Evolutionary conservation across 2,113 vertebrate species (phyloP).

Genomic region (Dicerorhinus sumatrensis): DNA sequence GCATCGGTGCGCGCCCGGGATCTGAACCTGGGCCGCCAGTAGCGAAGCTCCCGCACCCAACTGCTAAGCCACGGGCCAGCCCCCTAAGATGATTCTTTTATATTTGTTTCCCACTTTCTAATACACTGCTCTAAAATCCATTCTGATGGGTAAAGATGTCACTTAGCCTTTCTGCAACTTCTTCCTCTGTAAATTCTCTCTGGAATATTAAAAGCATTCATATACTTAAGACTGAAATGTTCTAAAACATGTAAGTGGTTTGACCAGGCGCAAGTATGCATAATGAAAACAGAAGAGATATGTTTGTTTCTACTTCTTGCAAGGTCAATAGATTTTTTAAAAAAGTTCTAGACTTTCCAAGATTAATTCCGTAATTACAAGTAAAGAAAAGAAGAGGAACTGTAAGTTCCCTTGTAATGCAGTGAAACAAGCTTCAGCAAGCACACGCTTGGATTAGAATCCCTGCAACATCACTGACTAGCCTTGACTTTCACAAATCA

Average conservation of each 20-base stretch:
- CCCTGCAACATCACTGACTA: neutral
- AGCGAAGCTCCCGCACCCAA: too few species aligned
- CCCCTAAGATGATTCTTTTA: neutral
- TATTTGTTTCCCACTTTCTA: neutral
- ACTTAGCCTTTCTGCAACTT: slow-evolving; percentile 1
- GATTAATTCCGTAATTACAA: slow-evolving; percentile 25
- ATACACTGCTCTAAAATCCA: slow-evolving; percentile 17
- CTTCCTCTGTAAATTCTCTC: slow-evolving; percentile 43
- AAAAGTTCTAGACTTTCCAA: neutral
- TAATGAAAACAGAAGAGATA: neutral
- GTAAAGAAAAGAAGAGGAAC: neutral
- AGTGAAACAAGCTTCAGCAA: neutral
- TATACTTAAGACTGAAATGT: slow-evolving; percentile 4
- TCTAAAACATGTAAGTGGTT: neutral
- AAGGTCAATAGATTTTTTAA: neutral
- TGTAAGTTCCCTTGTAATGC: neutral
- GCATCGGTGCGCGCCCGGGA: too few species aligned
- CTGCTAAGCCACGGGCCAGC: too few species aligned
- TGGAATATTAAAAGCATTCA: neutral
- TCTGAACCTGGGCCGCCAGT: too few species aligned
- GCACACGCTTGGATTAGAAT: neutral
- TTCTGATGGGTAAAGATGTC: neutral
- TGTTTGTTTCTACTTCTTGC: neutral
- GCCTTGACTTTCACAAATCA: neutral
- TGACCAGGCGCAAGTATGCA: neutral